Evolutionary conservation across 2,113 vertebrate species (phyloP).

Genomic region (Ophthalmolycus amberensis): DNA sequence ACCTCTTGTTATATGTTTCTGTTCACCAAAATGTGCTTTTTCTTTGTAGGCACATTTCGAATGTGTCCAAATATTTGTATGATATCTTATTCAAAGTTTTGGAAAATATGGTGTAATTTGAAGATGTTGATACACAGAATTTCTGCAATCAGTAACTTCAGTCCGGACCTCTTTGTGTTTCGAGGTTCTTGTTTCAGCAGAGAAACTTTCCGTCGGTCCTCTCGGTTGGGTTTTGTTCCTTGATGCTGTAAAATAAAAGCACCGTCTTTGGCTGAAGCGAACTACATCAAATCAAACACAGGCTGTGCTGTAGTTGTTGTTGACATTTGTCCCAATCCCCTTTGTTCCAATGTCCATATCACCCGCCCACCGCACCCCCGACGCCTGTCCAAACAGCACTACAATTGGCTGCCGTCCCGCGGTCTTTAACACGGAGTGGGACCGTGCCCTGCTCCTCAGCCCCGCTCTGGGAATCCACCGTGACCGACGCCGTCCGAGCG

Average conservation of each 20-base stretch:
- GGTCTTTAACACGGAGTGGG: conserved; percentile 61
- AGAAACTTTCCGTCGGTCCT: conserved; percentile 47
- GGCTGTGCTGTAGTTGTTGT: conserved; percentile 52
- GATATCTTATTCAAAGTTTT: no score
- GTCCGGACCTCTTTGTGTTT: not conserved
- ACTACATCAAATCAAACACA: conserved; percentile 65
- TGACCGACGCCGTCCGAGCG: conserved; percentile 67
- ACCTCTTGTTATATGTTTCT: no score
- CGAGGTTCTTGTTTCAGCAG: not conserved
- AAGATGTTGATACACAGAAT: not conserved
- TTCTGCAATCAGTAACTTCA: not conserved
- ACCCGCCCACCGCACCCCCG: conserved; percentile 54
- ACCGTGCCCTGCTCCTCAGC: conserved; percentile 47
- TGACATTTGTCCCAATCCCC: conserved; percentile 71
- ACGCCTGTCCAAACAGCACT: conserved; percentile 70
- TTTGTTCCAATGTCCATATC: conserved; percentile 77
- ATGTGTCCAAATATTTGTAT: no score
- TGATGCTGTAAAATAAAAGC: conserved; percentile 47
- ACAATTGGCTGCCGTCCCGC: conserved; percentile 59
- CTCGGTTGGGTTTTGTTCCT: conserved; percentile 30
- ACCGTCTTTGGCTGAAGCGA: conserved; percentile 42
- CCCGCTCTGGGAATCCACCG: conserved; percentile 57
- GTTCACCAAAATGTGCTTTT: no score
- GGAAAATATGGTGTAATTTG: not conserved
- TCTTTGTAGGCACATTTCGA: no score